Percentiles rank a stretch among this genome's conserved stretches.
Conservation (phyloP, 1,140 invertebrate species). For the Drosophila sproati region DNA sequence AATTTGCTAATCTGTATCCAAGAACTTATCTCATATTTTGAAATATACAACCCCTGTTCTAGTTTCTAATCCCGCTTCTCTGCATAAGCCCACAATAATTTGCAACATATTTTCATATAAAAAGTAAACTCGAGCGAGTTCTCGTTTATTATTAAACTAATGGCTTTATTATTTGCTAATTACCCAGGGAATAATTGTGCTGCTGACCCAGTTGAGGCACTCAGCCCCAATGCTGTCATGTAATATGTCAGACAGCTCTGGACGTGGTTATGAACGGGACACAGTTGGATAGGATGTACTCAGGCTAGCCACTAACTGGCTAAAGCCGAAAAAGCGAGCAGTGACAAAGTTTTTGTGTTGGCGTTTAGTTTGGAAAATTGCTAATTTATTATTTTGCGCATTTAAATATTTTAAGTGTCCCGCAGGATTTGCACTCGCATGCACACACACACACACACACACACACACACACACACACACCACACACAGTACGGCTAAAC, state of each 20-base stretch:
- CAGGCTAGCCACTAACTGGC: neutral
- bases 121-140: constrained; percentile 9
- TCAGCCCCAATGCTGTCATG: constrained; percentile 53
- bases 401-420: constrained; percentile 83
- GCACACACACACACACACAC: constrained; percentile 15
- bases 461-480: constrained; percentile 5
- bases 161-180: constrained; percentile 55
- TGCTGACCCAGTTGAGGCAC: constrained; percentile 40
- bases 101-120: constrained; percentile 1
- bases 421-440: constrained; percentile 61
- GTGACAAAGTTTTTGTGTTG: constrained; percentile 44
- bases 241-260: constrained; percentile 49
- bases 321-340: constrained; percentile 19
- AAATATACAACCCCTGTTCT: neutral
- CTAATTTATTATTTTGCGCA: constrained; percentile 83
- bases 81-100: neutral
- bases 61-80: neutral
- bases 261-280: constrained; percentile 31
- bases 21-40: neutral
- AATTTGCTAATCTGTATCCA: neutral
- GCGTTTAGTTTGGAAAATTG: constrained; percentile 64
- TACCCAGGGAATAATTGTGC: constrained; percentile 36
- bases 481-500: constrained; percentile 39
- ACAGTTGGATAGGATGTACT: constrained; percentile 7
- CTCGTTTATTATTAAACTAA: constrained; percentile 29